Evolutionary conservation across 35 echinoderm and acorn worm genomes (phyloP).

Genomic region (Chiridota heheva): DNA sequence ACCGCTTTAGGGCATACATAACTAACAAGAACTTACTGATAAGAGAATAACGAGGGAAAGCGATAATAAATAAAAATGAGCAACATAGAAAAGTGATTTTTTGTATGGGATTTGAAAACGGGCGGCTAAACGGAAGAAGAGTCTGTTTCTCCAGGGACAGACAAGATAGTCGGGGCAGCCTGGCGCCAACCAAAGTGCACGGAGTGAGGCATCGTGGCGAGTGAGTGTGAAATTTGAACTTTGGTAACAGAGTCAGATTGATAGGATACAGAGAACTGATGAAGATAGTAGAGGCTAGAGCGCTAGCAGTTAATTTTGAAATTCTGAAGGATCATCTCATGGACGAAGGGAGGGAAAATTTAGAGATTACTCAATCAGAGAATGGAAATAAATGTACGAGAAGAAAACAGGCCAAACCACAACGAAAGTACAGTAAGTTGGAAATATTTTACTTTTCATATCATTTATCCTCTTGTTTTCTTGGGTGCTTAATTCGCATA

Average conservation of each 20-base stretch:
- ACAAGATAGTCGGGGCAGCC: constrained; percentile 16
- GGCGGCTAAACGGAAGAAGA: constrained; percentile 44
- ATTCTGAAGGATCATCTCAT: too few relatives aligned
- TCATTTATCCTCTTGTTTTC: too few relatives aligned
- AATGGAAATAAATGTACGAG: constrained; percentile 21
- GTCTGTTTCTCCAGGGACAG: constrained; percentile 40
- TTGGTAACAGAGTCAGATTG: constrained; percentile 5
- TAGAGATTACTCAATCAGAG: too few relatives aligned
- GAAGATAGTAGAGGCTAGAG: neutral
- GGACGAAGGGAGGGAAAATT: too few relatives aligned
- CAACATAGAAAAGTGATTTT: constrained; percentile 20
- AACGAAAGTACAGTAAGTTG: constrained; percentile 20
- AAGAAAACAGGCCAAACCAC: constrained; percentile 38
- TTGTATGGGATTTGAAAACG: constrained; percentile 44
- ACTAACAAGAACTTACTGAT: constrained; percentile 32
- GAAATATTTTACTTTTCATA: too few relatives aligned
- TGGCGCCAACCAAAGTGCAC: constrained; percentile 44
- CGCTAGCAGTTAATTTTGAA: constrained; percentile 19
- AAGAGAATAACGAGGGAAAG: constrained; percentile 1
- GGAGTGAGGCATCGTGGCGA: constrained; percentile 14
- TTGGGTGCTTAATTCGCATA: too few relatives aligned
- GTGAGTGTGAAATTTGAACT: neutral
- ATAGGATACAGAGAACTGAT: constrained; percentile 20
- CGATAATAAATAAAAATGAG: neutral
- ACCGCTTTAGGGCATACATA: constrained; percentile 37